Evolutionary conservation across 2,113 vertebrate genomes (phyloP), one percentile per base, ranked within the genome.

Genomic region (Leptosomus discolor): DNA sequence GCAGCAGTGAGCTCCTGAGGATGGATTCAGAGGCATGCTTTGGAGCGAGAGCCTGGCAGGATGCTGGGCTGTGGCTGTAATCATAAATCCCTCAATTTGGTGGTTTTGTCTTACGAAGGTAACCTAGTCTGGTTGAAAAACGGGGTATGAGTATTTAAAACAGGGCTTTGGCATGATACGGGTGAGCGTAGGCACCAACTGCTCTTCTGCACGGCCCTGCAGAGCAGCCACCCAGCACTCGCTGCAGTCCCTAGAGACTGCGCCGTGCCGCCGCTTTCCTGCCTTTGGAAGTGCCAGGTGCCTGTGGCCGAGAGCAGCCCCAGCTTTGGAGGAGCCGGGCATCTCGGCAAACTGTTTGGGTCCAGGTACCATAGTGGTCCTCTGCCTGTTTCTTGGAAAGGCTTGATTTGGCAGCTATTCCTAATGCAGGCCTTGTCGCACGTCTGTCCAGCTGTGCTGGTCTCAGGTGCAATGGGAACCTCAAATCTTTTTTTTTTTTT

Each of bases 241-340:
- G 2, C 39, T 43, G 58, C 39, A 8, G 57, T 24, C 69, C 20
- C 13, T 32, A 8, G 39, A 21, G 41, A 65, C 30, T 0, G 0
- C 0, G 1, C 9, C 5, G 27, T 86, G 64, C 79, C 43, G 39
- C 51, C 5, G 2, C 53, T 50, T 67, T 51, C 18, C 45, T 54
- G 48, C 9, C 26, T 70, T 32, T 74, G 18, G 8, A 46, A 76
- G 36, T 63, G 21, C 56, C 23, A 30, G 67, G 17, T 93, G 60
- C 70, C 26, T 45, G 36, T 1, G 13, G 15, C 15, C 0, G 0
- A 64, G 70, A 46, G 45, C 83, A 86, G 14, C 37, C 32, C 84
- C 73, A 34, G 14, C 27, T 69, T 39, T 80, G 63, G 58, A 32
- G 58, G 27, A 2, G 1, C 30, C 39, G 54, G 70, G 5, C 64